These are phyloP conservation scores for Trachythela sp. DNA, from an alignment of 64 coral and sea anemone genomes.

Conservation along the genomic window DNA sequence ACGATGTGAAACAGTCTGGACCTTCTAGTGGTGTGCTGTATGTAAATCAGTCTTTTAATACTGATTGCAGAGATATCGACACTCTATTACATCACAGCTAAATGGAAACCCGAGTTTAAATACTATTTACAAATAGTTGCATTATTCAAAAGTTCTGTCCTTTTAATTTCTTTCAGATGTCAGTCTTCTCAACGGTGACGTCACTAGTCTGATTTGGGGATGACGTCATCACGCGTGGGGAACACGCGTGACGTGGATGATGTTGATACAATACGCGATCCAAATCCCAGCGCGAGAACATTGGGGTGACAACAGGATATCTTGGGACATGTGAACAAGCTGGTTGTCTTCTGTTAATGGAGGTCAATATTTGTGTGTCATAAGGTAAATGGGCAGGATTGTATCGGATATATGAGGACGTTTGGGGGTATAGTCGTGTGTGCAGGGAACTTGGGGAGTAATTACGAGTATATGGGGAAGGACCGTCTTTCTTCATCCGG, in stretches of 20 bases:
- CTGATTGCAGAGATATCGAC: too few species aligned
- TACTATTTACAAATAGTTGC: too few species aligned
- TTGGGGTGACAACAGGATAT: background rate
- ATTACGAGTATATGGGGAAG: background rate
- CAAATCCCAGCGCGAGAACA: background rate
- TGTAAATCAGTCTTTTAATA: too few species aligned
- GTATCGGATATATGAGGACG: too few species aligned
- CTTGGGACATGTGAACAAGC: background rate
- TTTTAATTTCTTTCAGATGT: too few species aligned
- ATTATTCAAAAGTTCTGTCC: too few species aligned
- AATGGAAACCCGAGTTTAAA: too few species aligned
- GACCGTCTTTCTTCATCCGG: background rate
- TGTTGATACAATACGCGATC: background rate
- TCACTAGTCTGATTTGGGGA: background rate
- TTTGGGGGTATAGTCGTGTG: too few species aligned
- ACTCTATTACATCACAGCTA: too few species aligned
- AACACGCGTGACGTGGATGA: background rate
- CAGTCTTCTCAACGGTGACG: background rate
- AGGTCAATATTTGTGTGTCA: background rate
- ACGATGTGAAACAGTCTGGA: too few species aligned
- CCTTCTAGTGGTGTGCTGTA: too few species aligned
- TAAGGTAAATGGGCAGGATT: background rate
- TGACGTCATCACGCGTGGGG: background rate
- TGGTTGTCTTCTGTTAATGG: background rate
- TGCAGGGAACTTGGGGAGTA: background rate